A percentile compares a stretch with the other conserved stretches of the same genome.
Conservation (phyloP, 1,140 invertebrate genomes). For the Drosophila orosa region DNA sequence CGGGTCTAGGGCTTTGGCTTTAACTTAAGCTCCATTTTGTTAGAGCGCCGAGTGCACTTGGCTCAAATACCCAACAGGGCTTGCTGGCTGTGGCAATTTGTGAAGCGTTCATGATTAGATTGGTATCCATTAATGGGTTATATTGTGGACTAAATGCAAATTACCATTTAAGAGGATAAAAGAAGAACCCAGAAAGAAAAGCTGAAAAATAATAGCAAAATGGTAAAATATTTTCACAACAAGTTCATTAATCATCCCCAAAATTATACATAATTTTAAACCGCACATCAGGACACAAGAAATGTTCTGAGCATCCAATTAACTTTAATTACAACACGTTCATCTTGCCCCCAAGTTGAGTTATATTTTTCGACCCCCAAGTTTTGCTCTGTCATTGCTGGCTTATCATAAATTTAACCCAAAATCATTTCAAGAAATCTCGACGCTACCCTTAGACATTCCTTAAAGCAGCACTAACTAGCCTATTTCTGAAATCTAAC, state of each 20-base stretch:
- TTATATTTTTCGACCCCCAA: conserved; percentile 3
- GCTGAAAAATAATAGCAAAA: neutral
- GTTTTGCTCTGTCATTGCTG: conserved; percentile 32
- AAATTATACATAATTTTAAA: neutral
- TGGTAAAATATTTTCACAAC: neutral
- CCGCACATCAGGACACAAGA: neutral
- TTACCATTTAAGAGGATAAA: conserved; percentile 1
- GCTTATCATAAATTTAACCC: conserved; percentile 34
- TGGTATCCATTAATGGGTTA: conserved; percentile 36
- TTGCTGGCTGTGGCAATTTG: conserved; percentile 18
- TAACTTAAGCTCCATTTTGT: conserved; percentile 3
- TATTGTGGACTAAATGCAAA: conserved; percentile 4
- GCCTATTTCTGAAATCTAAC: conserved; percentile 31
- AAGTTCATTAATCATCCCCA: conserved; percentile 1
- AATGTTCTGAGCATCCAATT: conserved; percentile 2
- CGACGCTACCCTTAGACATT: conserved; percentile 4
- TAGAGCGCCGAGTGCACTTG: conserved; percentile 13
- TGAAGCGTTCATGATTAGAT: conserved; percentile 32
- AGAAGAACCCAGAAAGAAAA: neutral
- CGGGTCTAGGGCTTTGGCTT: neutral
- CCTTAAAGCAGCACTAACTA: conserved; percentile 44
- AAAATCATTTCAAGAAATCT: conserved; percentile 40
- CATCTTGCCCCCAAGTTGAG: conserved; percentile 10
- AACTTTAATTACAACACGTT: conserved; percentile 41
- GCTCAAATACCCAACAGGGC: conserved; percentile 11